Evolutionary conservation across 2,113 vertebrate genomes (phyloP).

Genomic region (Hippocampus guttulatus): DNA sequence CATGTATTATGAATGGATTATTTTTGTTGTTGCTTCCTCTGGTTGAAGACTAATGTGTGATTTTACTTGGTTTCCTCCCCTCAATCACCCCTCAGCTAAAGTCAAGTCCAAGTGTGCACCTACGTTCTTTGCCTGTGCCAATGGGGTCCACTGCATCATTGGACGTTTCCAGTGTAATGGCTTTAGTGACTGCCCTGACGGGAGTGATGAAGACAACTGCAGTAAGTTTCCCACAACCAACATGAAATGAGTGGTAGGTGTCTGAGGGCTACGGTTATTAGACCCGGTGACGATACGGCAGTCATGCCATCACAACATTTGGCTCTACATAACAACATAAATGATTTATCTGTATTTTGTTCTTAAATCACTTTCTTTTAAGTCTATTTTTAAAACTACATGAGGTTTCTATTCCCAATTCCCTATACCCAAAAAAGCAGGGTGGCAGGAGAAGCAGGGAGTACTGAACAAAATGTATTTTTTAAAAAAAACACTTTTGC

Average conservation of each 20-base stretch:
- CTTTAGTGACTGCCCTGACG: constrained; percentile 91
- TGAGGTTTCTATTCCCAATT: too few species aligned
- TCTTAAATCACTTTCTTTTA: too few species aligned
- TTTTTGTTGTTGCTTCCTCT: neutral
- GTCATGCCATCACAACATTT: neutral
- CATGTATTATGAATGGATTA: neutral
- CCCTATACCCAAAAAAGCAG: too few species aligned
- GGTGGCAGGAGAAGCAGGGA: too few species aligned
- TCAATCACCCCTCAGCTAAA: constrained; percentile 74
- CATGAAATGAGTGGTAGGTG: neutral
- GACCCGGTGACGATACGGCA: neutral
- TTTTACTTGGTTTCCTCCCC: constrained; percentile 7
- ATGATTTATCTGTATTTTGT: too few species aligned
- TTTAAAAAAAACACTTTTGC: too few species aligned
- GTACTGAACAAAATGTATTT: too few species aligned
- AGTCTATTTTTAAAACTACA: too few species aligned
- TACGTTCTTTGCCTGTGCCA: constrained; percentile 90
- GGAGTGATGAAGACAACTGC: constrained; percentile 96
- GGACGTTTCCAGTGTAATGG: constrained; percentile 95
- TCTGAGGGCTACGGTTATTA: neutral
- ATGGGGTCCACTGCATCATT: constrained; percentile 94
- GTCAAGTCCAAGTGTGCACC: constrained; percentile 87
- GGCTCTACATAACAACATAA: neutral
- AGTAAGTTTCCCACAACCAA: constrained; percentile 77
- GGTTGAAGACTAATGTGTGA: constrained; percentile 24